Evolutionary conservation across 2,888 invertebrate genomes (phyloP).

Genomic region (Abscondita cerata): DNA sequence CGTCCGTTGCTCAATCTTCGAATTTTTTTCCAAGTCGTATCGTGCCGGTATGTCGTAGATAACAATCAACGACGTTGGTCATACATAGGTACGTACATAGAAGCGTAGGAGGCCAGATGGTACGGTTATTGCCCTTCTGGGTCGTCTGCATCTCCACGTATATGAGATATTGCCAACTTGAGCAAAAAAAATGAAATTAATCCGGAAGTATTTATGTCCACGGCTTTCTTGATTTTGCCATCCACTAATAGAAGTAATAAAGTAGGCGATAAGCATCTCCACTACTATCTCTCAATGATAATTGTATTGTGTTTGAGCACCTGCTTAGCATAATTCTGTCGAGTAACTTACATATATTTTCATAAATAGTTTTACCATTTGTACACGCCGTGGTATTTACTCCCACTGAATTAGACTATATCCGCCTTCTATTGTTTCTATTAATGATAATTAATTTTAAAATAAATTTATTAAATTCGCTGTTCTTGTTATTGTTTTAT

Average conservation of each 20-base stretch:
- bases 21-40: constrained; percentile 1
- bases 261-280: constrained; percentile 34
- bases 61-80: constrained; percentile 24
- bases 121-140: constrained; percentile 43
- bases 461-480: constrained; percentile 7
- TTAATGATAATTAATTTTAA: constrained; percentile 11
- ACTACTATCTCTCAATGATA: constrained; percentile 32
- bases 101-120: constrained; percentile 40
- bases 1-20: background rate
- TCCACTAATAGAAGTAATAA: constrained; percentile 31
- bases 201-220: constrained; percentile 9
- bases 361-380: constrained; percentile 15
- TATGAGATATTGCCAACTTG: background rate
- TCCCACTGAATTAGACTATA: constrained; percentile 18
- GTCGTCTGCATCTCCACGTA: background rate
- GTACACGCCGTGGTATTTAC: constrained; percentile 1
- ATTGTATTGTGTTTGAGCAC: constrained; percentile 37
- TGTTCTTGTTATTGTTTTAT: background rate
- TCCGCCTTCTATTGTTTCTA: constrained; percentile 19
- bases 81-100: constrained; percentile 32
- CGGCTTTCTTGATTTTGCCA: constrained; percentile 29
- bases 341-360: constrained; percentile 22
- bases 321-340: constrained; percentile 34
- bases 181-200: too few species aligned
- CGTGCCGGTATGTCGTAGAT: constrained; percentile 27